These are phyloP conservation scores for Ophion costatus DNA, from an alignment of 2,888 invertebrate genomes.

Conservation along the genomic window DNA sequence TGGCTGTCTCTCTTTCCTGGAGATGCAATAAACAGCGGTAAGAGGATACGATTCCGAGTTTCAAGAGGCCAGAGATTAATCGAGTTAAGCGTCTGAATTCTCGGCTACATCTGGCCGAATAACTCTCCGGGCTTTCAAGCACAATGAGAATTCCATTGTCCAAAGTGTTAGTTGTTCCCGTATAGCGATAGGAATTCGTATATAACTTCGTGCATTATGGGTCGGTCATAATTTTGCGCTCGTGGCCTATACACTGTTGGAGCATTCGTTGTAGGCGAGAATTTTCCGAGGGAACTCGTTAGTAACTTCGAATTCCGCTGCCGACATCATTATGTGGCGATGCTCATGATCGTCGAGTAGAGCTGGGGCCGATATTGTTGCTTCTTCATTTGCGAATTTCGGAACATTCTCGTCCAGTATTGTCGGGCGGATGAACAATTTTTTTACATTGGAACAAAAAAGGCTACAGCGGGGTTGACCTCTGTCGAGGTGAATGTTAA, in stretches of 20 bases:
- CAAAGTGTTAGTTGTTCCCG: constrained; percentile 19
- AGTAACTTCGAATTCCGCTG: background rate
- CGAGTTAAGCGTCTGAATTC: constrained; percentile 46
- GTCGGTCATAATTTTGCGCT: constrained; percentile 33
- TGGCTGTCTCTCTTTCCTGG: background rate
- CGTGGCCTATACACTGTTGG: background rate
- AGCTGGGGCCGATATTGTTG: background rate
- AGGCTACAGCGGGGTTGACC: no score
- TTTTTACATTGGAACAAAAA: no score
- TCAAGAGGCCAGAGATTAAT: constrained; percentile 47
- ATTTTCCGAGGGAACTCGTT: background rate
- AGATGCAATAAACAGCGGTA: constrained; percentile 15
- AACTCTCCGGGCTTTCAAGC: constrained; percentile 31
- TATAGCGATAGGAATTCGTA: constrained; percentile 10
- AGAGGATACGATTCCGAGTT: constrained; percentile 35
- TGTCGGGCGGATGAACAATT: no score
- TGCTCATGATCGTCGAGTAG: background rate
- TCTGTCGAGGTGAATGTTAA: no score
- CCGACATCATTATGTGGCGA: background rate
- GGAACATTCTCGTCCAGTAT: background rate
- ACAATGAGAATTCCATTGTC: constrained; percentile 55
- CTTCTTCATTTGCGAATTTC: background rate
- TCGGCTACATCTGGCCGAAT: constrained; percentile 29
- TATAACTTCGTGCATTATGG: constrained; percentile 1
- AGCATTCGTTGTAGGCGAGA: background rate